Evolutionary conservation across 2,888 invertebrate species (phyloP).

Genomic region (Meloe dianella): DNA sequence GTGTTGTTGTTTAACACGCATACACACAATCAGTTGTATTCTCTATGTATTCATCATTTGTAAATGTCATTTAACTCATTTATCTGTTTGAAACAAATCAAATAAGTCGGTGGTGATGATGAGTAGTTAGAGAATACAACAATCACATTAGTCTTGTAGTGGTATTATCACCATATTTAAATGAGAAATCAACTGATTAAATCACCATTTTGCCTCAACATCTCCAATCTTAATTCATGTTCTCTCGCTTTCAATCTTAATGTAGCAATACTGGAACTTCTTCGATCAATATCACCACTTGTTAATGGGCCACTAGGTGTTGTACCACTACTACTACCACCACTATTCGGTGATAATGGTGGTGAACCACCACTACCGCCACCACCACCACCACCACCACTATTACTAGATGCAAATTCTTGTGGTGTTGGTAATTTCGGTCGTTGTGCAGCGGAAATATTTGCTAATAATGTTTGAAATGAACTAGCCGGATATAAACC

Average conservation of each 20-base stretch:
- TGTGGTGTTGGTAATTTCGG: constrained; percentile 62
- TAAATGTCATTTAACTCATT: not conserved
- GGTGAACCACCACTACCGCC: constrained; percentile 55
- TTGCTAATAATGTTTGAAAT: constrained; percentile 85
- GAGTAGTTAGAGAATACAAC: too few species aligned
- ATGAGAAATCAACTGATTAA: constrained; percentile 73
- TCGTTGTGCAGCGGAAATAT: constrained; percentile 71
- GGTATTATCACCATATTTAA: not conserved
- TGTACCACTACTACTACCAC: constrained; percentile 59
- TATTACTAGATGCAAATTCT: constrained; percentile 53
- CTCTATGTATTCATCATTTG: too few species aligned
- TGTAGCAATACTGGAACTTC: constrained; percentile 87
- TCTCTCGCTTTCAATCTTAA: constrained; percentile 87
- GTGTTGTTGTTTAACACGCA: not conserved
- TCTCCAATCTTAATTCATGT: constrained; percentile 84
- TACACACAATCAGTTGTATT: not conserved
- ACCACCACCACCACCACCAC: not conserved
- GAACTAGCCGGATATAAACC: constrained; percentile 70
- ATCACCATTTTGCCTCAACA: constrained; percentile 79
- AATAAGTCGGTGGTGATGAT: too few species aligned
- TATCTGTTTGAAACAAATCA: too few species aligned
- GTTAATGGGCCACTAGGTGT: constrained; percentile 55
- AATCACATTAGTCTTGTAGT: not conserved
- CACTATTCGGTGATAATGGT: constrained; percentile 58
- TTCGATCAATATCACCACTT: constrained; percentile 72